Evolutionary conservation across 2,888 invertebrate species (phyloP).

Genomic region (Melitaea athalia): DNA sequence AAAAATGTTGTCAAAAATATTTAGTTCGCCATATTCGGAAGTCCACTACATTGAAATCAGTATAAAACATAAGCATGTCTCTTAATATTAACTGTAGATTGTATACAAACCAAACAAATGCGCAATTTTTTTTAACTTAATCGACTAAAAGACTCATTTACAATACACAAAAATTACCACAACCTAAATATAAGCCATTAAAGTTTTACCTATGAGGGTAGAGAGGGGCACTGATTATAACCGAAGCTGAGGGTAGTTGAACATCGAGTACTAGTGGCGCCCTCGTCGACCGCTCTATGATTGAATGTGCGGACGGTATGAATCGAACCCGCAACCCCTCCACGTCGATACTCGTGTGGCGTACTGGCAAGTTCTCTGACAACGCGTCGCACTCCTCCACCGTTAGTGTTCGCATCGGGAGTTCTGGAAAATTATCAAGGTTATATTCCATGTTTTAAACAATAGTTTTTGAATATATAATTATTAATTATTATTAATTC

Average conservation of each 20-base stretch:
- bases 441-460: no score
- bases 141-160: no score
- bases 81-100: no score
- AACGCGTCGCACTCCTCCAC: constrained; percentile 71
- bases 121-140: no score
- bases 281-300: constrained; percentile 42
- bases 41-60: no score
- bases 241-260: constrained; percentile 47
- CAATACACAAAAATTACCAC: not conserved
- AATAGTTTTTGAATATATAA: no score
- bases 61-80: no score
- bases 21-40: no score
- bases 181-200: not conserved
- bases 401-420: constrained; percentile 57
- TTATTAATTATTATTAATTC: no score
- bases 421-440: constrained; percentile 43
- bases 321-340: constrained; percentile 50
- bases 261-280: constrained; percentile 51
- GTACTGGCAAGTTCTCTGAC: constrained; percentile 62
- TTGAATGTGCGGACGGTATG: constrained; percentile 58
- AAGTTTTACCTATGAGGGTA: constrained; percentile 63
- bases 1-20: no score
- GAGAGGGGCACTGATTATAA: constrained; percentile 54
- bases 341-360: constrained; percentile 49
- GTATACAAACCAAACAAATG: no score